Conservation (phyloP, 2,113 vertebrate genomes). For the Esox niger region DNA sequence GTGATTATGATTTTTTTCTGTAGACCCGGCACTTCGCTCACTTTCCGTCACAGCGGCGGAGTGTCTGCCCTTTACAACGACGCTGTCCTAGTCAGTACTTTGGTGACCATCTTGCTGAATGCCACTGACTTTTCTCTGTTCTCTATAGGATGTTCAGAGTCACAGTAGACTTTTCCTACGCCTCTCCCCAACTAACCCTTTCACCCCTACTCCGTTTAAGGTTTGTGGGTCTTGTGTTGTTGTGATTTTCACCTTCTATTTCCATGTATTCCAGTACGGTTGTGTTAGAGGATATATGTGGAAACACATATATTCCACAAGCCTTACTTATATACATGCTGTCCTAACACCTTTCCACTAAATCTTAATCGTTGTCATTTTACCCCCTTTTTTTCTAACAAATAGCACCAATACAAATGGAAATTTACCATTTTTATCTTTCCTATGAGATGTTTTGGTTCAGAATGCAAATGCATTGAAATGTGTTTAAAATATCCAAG, state of each 20-base stretch:
- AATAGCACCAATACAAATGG: not conserved
- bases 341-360: constrained; percentile 37
- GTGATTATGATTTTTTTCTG: not conserved
- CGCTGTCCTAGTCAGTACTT: not conserved
- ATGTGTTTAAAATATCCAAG: not conserved
- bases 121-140: constrained; percentile 78
- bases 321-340: constrained; percentile 32
- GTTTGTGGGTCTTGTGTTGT: constrained; percentile 80
- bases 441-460: not conserved
- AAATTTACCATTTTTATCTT: not conserved
- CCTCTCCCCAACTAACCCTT: constrained; percentile 96
- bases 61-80: not conserved
- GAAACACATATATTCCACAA: constrained; percentile 4
- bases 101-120: constrained; percentile 26
- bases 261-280: constrained; percentile 30
- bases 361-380: not conserved
- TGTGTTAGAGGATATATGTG: not conserved
- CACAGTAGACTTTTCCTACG: constrained; percentile 86
- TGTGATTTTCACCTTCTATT: constrained; percentile 21
- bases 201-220: constrained; percentile 97
- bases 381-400: constrained; percentile 5
- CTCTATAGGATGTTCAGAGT: constrained; percentile 86
- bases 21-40: not conserved
- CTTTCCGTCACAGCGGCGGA: not conserved
- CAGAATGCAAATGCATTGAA: not conserved